phyloP scores from a whole-genome alignment of 2,797 vertebrate genomes.

The Setipinna tenuifilis region DNA sequence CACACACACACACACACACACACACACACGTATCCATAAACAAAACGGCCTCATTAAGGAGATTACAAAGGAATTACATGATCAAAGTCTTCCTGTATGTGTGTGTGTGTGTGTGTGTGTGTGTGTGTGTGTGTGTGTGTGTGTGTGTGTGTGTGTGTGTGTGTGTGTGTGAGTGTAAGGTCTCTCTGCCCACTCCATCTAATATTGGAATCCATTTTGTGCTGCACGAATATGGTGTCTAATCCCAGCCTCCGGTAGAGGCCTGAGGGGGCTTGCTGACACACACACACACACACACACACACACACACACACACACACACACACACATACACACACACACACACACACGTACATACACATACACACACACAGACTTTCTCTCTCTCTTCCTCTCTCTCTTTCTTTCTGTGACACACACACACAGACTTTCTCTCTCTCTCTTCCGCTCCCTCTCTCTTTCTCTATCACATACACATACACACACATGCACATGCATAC shows the following conservation, averaged over 20 bases:
- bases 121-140: constrained; percentile 25
- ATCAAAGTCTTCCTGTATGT: constrained; percentile 72
- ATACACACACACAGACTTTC: neutral
- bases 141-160: constrained; percentile 30
- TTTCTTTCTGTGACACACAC: no score
- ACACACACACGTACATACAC: neutral
- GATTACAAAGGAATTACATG: constrained; percentile 82
- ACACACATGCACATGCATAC: constrained; percentile 1
- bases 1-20: no score
- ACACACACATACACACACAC: constrained; percentile 28
- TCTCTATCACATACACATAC: constrained; percentile 33
- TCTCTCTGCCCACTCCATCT: constrained; percentile 55
- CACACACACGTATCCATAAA: constrained; percentile 68
- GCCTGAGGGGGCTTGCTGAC: constrained; percentile 61
- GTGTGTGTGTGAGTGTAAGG: constrained; percentile 31
- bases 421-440: neutral
- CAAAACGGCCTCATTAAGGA: constrained; percentile 74
- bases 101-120: constrained; percentile 36
- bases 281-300: constrained; percentile 41
- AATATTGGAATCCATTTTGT: constrained; percentile 67
- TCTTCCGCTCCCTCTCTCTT: neutral
- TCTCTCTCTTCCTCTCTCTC: neutral
- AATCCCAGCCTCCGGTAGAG: constrained; percentile 75
- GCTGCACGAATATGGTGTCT: constrained; percentile 72
- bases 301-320: constrained; percentile 36